Evolutionary conservation across 2,113 vertebrate genomes (phyloP).

Genomic region (Shinisaurus crocodilurus): DNA sequence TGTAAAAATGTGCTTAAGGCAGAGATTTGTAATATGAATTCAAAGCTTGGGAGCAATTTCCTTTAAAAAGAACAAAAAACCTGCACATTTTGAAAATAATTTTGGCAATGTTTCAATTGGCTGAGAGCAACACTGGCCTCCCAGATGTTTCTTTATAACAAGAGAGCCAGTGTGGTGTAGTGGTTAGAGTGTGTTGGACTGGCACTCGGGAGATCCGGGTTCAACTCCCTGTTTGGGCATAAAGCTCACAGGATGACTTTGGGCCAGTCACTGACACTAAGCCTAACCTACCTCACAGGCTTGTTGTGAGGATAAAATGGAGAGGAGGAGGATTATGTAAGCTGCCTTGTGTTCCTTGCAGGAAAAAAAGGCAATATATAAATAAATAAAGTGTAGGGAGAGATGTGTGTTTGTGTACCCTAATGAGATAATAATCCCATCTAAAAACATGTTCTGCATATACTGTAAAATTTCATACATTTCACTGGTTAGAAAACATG

Average conservation of each 20-base stretch:
- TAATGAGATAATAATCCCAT: background rate
- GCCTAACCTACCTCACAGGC: no score
- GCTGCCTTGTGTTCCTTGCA: no score
- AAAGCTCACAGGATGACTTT: no score
- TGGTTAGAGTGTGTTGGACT: no score
- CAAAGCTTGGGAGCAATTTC: conserved; percentile 56
- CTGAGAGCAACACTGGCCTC: conserved; percentile 34
- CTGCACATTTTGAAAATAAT: conserved; percentile 61
- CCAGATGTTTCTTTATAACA: conserved; percentile 43
- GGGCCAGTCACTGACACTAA: no score
- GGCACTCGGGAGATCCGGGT: no score
- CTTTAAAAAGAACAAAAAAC: conserved; percentile 14
- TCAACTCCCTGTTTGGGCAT: no score
- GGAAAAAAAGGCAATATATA: no score
- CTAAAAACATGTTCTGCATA: background rate
- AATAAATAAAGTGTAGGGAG: conserved; percentile 3
- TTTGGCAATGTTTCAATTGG: conserved; percentile 56
- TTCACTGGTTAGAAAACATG: background rate
- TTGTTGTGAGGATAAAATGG: no score
- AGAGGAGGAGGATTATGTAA: no score
- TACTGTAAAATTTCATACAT: background rate
- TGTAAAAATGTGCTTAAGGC: conserved; percentile 51
- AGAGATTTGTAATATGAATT: conserved; percentile 52
- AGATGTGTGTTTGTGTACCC: background rate
- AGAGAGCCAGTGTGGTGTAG: background rate